These are phyloP conservation scores for Sebastes diploproa DNA, from an alignment of 2,797 vertebrate species.

Conservation along the genomic window DNA sequence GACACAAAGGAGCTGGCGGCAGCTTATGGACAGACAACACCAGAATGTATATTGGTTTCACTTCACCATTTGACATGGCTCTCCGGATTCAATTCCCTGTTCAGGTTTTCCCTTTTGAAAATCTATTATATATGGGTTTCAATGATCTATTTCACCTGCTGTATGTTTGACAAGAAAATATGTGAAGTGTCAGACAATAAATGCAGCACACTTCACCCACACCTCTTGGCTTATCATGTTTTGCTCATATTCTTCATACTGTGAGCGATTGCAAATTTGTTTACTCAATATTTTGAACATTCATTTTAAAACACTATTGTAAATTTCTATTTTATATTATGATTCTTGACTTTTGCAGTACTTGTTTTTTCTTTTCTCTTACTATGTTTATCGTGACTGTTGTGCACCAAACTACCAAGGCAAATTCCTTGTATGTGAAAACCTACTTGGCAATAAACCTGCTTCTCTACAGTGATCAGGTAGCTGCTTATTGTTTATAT, in stretches of 20 bases:
- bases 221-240: not conserved
- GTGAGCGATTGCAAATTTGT: not conserved
- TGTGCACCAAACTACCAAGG: not conserved
- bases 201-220: not conserved
- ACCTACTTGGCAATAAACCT: not conserved
- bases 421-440: not conserved
- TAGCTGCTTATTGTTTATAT: not conserved
- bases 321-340: not conserved
- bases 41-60: slow-evolving; percentile 35
- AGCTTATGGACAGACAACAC: slow-evolving; percentile 13
- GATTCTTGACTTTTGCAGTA: not conserved
- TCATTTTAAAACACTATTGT: not conserved
- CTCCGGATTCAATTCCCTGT: slow-evolving; percentile 24
- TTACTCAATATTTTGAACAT: not conserved
- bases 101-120: slow-evolving; percentile 7
- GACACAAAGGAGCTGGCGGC: slow-evolving; percentile 28
- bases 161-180: not conserved
- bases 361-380: not conserved
- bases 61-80: slow-evolving; percentile 14
- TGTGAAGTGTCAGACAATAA: not conserved
- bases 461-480: not conserved
- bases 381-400: not conserved
- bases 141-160: not conserved
- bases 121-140: slow-evolving; percentile 1
- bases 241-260: not conserved